Percentiles rank a stretch among this genome's conserved stretches.
phyloP scores from a whole-genome alignment of 2,888 invertebrate genomes.

The Cantharis nigra region DNA sequence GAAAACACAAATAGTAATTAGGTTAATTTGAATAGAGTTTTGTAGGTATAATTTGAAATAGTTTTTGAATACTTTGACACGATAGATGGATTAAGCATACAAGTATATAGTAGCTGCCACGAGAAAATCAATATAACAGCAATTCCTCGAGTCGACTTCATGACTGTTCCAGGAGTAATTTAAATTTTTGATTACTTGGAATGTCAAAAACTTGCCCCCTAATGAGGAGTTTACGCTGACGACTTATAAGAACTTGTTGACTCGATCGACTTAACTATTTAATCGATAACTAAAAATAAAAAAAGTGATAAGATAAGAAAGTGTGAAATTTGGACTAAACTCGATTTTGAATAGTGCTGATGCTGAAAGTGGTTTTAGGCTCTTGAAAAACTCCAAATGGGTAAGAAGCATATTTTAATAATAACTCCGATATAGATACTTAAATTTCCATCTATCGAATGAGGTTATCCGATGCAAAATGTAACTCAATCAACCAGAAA shows the following conservation, averaged over 20 bases:
- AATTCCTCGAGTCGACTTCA: neutral
- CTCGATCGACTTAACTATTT: neutral
- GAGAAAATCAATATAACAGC: neutral
- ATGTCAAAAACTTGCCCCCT: neutral
- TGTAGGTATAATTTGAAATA: neutral
- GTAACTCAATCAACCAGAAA: neutral
- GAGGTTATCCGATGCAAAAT: neutral
- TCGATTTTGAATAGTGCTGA: neutral
- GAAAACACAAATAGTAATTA: neutral
- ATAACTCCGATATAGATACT: neutral
- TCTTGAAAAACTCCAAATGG: neutral
- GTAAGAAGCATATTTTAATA: neutral
- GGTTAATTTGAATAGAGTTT: neutral
- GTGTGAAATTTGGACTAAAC: neutral
- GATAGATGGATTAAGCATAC: neutral
- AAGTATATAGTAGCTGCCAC: neutral
- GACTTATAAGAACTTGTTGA: neutral
- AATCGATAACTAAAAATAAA: neutral
- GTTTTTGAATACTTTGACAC: neutral
- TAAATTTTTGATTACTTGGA: neutral
- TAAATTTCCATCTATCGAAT: neutral
- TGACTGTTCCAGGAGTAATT: neutral
- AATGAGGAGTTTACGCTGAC: neutral
- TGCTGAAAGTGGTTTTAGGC: neutral
- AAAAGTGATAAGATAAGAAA: neutral